Evolutionary conservation across 2,888 invertebrate species (phyloP).

Genomic region (Rhynchonema sp.): DNA sequence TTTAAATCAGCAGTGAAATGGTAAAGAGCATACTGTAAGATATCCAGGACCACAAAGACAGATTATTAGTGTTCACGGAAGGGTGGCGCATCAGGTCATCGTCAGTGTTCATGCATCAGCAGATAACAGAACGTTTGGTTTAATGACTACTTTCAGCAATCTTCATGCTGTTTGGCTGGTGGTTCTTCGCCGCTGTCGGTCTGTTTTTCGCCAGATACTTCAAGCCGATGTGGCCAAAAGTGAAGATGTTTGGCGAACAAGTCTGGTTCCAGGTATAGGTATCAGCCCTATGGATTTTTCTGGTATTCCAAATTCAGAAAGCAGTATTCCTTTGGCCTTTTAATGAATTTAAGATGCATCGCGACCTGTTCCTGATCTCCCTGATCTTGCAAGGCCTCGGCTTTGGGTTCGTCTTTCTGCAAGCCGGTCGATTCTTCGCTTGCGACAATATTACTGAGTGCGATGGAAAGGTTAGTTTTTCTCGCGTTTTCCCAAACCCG

Average conservation of each 20-base stretch:
- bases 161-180: conserved; percentile 6
- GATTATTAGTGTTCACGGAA: not conserved
- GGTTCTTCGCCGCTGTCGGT: conserved; percentile 2
- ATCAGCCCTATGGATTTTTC: no score
- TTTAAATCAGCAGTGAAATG: no score
- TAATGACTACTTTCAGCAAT: conserved; percentile 4
- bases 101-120: not conserved
- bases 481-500: no score
- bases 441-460: not conserved
- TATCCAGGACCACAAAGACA: no score
- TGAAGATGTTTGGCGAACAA: not conserved
- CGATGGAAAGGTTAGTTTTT: not conserved
- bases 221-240: conserved; percentile 3
- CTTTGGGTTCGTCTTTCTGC: not conserved
- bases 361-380: not conserved
- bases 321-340: no score
- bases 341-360: conserved; percentile 2
- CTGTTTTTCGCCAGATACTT: conserved; percentile 4
- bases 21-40: no score
- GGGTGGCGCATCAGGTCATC: not conserved
- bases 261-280: conserved; percentile 6
- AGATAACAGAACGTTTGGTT: not conserved
- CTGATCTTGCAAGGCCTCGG: not conserved
- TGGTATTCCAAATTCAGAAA: no score
- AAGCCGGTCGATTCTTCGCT: not conserved